Percentiles rank a stretch among this genome's conserved stretches.
Conservation (phyloP, 2,113 vertebrate species). For the Anolis carolinensis region DNA sequence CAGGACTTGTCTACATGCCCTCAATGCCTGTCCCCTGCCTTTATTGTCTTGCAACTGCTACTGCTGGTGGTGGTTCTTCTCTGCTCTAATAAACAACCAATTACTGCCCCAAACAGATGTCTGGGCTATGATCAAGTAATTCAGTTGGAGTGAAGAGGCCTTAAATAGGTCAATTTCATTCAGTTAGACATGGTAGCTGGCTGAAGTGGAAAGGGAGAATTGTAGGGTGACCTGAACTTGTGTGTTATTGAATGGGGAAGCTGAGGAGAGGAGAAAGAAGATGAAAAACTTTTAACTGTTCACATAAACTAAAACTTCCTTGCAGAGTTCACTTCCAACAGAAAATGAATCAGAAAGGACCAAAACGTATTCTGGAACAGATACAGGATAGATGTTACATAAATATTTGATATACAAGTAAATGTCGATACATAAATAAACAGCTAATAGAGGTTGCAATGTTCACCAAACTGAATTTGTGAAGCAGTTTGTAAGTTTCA, state of each 20-base stretch:
- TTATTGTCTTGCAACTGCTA: conserved; percentile 75
- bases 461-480: neutral
- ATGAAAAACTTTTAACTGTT: conserved; percentile 43
- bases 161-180: conserved; percentile 88
- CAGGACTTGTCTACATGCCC: conserved; percentile 74
- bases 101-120: conserved; percentile 88
- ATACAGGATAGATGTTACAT: too few relatives aligned
- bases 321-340: neutral
- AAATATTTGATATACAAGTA: neutral
- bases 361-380: neutral
- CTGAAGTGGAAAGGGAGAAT: conserved; percentile 70
- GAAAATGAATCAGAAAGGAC: neutral
- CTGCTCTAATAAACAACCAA: conserved; percentile 84
- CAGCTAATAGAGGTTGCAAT: neutral
- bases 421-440: neutral
- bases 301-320: conserved; percentile 46
- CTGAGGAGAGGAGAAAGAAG: conserved; percentile 55
- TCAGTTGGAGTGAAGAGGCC: conserved; percentile 81
- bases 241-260: conserved; percentile 68
- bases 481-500: neutral
- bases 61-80: conserved; percentile 71
- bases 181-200: conserved; percentile 85
- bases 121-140: conserved; percentile 88
- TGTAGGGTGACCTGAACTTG: conserved; percentile 69
- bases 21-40: conserved; percentile 72